These are phyloP conservation scores for Spodoptera littoralis DNA, from an alignment of 2,888 invertebrate genomes.

Conservation along the genomic window DNA sequence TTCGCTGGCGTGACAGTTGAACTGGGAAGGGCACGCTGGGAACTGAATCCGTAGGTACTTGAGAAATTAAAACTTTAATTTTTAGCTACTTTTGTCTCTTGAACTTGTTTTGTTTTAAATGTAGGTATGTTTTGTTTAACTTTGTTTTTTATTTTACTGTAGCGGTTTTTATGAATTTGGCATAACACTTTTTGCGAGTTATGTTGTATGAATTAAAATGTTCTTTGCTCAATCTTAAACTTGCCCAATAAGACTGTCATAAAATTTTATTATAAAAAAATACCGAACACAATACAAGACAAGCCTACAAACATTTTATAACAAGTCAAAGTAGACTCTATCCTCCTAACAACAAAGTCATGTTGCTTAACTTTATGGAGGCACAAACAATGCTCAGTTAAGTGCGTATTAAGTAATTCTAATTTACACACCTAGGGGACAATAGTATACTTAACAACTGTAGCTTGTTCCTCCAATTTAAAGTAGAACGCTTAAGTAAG, in stretches of 20 bases:
- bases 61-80: conserved; percentile 22
- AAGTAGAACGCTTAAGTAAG: conserved; percentile 60
- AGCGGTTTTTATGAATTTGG: too few species aligned
- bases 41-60: conserved; percentile 32
- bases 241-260: too few species aligned
- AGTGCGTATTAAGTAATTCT: conserved; percentile 55
- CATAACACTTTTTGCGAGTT: too few species aligned
- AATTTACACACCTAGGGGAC: conserved; percentile 49
- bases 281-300: conserved; percentile 1
- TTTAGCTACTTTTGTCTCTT: conserved; percentile 3
- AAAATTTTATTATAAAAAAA: background rate
- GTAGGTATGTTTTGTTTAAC: too few species aligned
- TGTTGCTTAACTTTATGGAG: conserved; percentile 48
- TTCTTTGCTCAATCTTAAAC: too few species aligned
- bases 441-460: conserved; percentile 43
- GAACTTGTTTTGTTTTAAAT: too few species aligned
- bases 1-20: conserved; percentile 41
- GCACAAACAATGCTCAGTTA: conserved; percentile 46
- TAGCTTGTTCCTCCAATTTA: conserved; percentile 48
- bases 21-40: conserved; percentile 32
- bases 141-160: too few species aligned
- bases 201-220: too few species aligned
- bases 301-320: background rate
- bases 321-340: background rate
- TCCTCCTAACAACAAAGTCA: conserved; percentile 27